These are phyloP conservation scores for Noctua janthina DNA, from an alignment of 2,888 invertebrate species.

Conservation along the genomic window DNA sequence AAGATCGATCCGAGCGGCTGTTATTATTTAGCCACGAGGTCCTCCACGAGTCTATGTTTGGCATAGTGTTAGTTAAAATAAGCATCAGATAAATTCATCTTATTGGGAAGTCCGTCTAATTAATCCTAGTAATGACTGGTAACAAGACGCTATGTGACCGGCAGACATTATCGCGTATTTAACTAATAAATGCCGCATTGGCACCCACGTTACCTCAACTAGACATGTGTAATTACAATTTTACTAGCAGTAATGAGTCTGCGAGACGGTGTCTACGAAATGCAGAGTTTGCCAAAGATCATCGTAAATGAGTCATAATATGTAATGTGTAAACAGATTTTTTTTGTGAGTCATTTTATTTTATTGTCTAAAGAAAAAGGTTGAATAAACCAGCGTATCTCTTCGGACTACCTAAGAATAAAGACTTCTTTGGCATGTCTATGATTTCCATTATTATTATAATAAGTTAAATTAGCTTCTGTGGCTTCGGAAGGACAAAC, in stretches of 20 bases:
- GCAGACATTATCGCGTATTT: conserved; percentile 23
- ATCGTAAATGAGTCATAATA: conserved; percentile 34
- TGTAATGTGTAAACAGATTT: conserved; percentile 12
- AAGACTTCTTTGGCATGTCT: background rate
- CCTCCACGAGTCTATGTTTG: no score
- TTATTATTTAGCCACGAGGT: no score
- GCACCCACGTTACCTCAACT: conserved; percentile 39
- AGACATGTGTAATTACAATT: conserved; percentile 40
- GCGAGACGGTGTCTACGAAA: conserved; percentile 48
- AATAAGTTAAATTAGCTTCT: background rate
- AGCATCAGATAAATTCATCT: background rate
- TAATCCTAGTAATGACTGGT: background rate
- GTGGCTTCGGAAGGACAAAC: background rate
- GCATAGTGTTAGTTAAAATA: no score
- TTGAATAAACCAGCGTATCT: background rate
- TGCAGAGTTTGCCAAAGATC: conserved; percentile 45
- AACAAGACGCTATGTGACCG: background rate
- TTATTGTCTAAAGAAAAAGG: background rate
- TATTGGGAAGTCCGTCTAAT: background rate
- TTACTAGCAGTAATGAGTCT: conserved; percentile 22
- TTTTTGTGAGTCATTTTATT: conserved; percentile 30
- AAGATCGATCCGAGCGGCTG: no score
- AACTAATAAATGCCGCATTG: conserved; percentile 20
- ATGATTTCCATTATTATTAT: background rate
- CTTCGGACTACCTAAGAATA: background rate